These are phyloP conservation scores for Sympetrum striolatum DNA, from an alignment of 2,888 invertebrate species.

Conservation along the genomic window DNA sequence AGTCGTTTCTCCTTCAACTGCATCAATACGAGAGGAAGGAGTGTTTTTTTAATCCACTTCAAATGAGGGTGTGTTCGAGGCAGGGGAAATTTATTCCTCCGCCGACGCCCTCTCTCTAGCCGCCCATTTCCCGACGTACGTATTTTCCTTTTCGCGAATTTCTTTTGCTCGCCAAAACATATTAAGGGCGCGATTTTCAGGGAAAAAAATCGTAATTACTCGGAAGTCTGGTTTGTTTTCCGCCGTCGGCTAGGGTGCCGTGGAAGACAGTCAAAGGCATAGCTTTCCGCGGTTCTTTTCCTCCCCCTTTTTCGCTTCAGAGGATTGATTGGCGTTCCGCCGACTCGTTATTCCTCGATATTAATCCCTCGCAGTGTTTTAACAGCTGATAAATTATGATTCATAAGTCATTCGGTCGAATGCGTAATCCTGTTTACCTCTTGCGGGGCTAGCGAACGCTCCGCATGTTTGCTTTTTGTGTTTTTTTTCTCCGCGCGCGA, in stretches of 20 bases:
- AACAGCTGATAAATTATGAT: conserved; percentile 35
- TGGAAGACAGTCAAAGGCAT: background rate
- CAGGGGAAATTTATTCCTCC: background rate
- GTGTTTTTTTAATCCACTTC: conserved; percentile 27
- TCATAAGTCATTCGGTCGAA: conserved; percentile 12
- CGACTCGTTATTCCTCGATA: background rate
- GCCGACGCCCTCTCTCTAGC: background rate
- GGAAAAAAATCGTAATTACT: background rate
- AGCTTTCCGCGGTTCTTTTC: background rate
- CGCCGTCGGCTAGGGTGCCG: background rate
- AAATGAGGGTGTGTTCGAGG: conserved; percentile 19
- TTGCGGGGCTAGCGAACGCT: background rate
- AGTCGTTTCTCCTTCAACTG: conserved; percentile 1
- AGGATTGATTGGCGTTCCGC: background rate
- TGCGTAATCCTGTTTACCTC: background rate
- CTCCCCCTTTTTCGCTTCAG: background rate
- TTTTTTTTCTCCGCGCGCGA: background rate
- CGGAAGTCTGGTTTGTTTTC: background rate
- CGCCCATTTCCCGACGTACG: background rate
- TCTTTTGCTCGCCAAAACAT: background rate
- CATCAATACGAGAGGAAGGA: background rate
- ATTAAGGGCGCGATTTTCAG: background rate
- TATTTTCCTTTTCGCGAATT: background rate
- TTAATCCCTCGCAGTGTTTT: background rate
- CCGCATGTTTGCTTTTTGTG: background rate